Base-by-base conservation (phyloP, 2,888 invertebrate species). In the Gymnoscelis rufifasciata region DNA sequence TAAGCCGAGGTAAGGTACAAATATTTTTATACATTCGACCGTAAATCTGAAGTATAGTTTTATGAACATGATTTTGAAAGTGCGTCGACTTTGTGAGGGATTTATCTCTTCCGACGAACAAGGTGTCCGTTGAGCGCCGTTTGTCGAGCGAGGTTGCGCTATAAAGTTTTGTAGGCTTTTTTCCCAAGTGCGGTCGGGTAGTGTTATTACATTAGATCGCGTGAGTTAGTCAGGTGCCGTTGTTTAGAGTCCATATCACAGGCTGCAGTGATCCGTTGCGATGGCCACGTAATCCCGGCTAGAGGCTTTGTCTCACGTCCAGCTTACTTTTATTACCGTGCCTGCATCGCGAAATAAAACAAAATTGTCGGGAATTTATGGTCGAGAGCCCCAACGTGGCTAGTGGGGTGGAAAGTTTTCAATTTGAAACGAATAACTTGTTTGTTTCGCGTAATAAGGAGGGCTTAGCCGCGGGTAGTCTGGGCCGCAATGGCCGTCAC, bases 381-480 rank as follows among this genome's bases (percentile, higher is more conserved):
- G 78, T 71, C 79, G 80, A 71, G 80, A 77, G 78, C 74, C 83
- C 74, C 74, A 73, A 67, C 71, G 76, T 73, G 79, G 81, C 83
- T 80, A 83, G 83, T 84, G 83, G 84, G 84, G 86, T 78, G 83
- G 83, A 83, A 84, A 88, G 81, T 86, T 88, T 88, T 88, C 87
- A 87, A 88, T 88, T 86, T 84, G 86, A 86, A 87, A 86, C 83
- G 83, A 83, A 87, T 87, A 84, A 87, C 81, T 83, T 86, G 86
- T 86, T 86, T 86, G 86, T 83, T 78, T 78, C 67, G 71, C 67
- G 82, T 84, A 83, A 83, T 86, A 88, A 83, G 84, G 75, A 78
- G 78, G 84, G 83, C 75, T 84, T 86, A 82, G 80, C 68, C 57
- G 73, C 65, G 72, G 73, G 83, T 82, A 79, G 81, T 84, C 81